Conservation (phyloP, 2,888 invertebrate species). For the Laothoe populi region DNA sequence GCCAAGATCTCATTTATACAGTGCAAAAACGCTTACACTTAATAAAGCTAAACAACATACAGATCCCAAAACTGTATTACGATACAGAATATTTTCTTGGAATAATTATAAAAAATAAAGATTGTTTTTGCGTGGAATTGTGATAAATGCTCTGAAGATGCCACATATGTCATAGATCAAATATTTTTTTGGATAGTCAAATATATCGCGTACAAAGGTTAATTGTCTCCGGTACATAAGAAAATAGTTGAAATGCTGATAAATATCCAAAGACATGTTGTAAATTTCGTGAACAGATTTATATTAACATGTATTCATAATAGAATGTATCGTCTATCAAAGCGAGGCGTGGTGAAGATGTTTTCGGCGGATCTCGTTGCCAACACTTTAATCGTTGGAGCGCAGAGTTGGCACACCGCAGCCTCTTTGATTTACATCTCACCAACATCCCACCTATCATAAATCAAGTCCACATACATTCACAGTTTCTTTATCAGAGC, state of each 20-base stretch:
- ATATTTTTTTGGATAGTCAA: constrained; percentile 1
- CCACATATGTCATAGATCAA: constrained; percentile 11
- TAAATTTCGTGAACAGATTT: constrained; percentile 48
- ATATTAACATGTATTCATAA: constrained; percentile 60
- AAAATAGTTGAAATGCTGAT: constrained; percentile 11
- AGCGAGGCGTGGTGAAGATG: constrained; percentile 59
- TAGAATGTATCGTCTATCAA: constrained; percentile 53
- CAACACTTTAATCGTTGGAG: constrained; percentile 68
- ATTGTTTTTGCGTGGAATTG: neutral
- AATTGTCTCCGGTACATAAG: constrained; percentile 3
- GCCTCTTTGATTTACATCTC: constrained; percentile 78
- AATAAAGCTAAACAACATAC: neutral
- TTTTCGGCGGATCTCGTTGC: constrained; percentile 61
- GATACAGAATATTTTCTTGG: neutral
- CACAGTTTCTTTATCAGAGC: constrained; percentile 27
- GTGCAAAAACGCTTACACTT: no score
- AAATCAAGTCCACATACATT: constrained; percentile 44
- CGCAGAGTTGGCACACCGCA: constrained; percentile 71
- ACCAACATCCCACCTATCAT: constrained; percentile 64
- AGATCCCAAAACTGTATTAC: neutral
- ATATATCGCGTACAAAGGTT: constrained; percentile 10
- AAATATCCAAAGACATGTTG: constrained; percentile 5
- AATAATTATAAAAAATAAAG: neutral
- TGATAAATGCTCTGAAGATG: constrained; percentile 8
- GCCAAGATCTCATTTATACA: neutral